Evolutionary conservation across 2,113 vertebrate species (phyloP).

Genomic region (Chloebia gouldiae): DNA sequence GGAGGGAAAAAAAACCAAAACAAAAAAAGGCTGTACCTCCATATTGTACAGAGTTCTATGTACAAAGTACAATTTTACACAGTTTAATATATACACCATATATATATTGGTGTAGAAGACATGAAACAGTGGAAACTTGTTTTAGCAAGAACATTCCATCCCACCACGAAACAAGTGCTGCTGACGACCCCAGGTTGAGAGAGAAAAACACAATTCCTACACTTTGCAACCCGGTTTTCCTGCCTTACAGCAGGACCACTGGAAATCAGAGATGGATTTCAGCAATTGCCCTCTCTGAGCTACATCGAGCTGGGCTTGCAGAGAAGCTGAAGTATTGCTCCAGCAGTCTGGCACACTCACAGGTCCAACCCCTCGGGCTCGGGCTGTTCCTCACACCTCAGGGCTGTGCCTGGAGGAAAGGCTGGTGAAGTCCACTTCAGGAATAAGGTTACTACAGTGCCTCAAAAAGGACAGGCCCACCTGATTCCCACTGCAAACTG

Average conservation of each 20-base stretch:
- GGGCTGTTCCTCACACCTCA: neutral
- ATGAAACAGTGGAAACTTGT: constrained; percentile 51
- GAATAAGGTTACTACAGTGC: neutral
- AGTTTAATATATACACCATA: constrained; percentile 81
- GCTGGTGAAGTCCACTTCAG: neutral
- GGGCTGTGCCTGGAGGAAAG: neutral
- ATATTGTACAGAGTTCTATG: constrained; percentile 93
- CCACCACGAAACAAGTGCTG: constrained; percentile 9
- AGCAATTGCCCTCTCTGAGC: neutral
- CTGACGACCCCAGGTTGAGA: neutral
- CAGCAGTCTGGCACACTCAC: constrained; percentile 33
- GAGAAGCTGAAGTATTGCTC: constrained; percentile 44
- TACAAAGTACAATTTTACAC: constrained; percentile 92
- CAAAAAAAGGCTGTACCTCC: constrained; percentile 84
- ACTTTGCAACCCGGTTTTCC: neutral
- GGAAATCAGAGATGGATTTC: neutral
- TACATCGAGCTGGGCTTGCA: constrained; percentile 26
- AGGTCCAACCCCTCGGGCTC: neutral
- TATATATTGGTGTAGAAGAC: constrained; percentile 72
- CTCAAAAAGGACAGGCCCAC: neutral
- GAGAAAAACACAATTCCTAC: neutral
- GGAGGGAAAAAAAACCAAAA: neutral
- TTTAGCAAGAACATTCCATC: constrained; percentile 63
- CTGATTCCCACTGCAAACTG: neutral
- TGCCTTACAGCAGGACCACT: neutral